Evolutionary conservation across 1,140 invertebrate species (phyloP), one percentile per base, ranked within the genome.

Genomic region (Zelostemma sp.): DNA sequence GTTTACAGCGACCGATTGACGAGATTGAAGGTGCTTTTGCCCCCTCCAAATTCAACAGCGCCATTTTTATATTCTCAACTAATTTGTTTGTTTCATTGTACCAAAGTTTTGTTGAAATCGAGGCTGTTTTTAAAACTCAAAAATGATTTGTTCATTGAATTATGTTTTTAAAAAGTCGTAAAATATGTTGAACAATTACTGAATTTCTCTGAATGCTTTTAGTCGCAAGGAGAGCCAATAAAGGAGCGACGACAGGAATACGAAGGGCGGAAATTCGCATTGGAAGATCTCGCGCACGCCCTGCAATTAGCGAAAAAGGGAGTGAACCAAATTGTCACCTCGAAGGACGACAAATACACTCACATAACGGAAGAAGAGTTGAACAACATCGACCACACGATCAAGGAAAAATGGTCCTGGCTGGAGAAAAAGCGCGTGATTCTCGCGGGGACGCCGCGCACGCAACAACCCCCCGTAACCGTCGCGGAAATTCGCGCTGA

Each of bases 321-420:
- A 19, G 75, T 95, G 1, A 91, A 93, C 69, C 86, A 87, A 35
- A 91, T 90, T 62, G 88, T 85, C 84, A 14, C 71, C 6, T 68
- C 78, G 17, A 87, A 88, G 35, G 91, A 92, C 1, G 92, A 95
- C 76, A 95, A 94, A 77, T 98, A 93, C 80, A 86, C 89, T 45
- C 96, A 98, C 77, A 81, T 98, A 15, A 90, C 92, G 1, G 89
- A 91, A 17, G 91, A 90, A 5, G 96, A 98, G 66, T 86, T 96
- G 0, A 89, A 91, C 46, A 94, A 95, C 77, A 84, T 88, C 6
- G 86, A 89, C 12, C 87, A 86, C 73, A 86, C 88, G 16, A 79
- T 83, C 43, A 75, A 87, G 43, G 86, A 90, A 31, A 87, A 87
- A 61, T 83, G 80, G 80, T 8, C 63, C 1, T 97, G 95, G 95